Percentiles rank a stretch among this genome's conserved stretches.
phyloP scores from a whole-genome alignment of 2,797 vertebrate genomes.

The Pangasius larnaudii region DNA sequence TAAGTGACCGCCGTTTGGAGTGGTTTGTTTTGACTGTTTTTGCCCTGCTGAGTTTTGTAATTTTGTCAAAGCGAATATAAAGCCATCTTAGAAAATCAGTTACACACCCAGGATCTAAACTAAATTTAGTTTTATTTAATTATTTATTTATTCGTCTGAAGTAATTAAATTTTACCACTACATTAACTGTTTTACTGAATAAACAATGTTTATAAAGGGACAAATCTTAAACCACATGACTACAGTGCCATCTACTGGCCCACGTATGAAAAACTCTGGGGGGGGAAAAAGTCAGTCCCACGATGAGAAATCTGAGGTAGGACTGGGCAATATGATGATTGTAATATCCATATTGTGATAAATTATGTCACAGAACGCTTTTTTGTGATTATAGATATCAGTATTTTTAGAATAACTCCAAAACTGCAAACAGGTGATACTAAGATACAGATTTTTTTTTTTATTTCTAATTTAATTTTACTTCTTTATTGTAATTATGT shows the following conservation, averaged over 20 bases:
- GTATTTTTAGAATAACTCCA: neutral
- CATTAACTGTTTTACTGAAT: neutral
- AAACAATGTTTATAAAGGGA: neutral
- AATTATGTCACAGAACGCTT: too few relatives aligned
- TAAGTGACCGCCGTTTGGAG: neutral
- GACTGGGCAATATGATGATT: neutral
- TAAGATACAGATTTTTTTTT: neutral
- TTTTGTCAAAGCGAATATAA: neutral
- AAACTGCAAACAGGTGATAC: neutral
- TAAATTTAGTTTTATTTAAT: neutral
- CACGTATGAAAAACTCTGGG: neutral
- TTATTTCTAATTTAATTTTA: neutral
- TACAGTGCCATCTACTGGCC: slow-evolving; percentile 41
- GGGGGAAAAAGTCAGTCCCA: neutral
- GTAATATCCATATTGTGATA: neutral
- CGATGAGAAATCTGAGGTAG: neutral
- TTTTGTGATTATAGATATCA: neutral
- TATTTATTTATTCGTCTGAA: neutral
- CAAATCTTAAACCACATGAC: neutral
- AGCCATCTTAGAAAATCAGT: neutral
- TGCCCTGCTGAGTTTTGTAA: neutral
- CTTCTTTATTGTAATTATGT: neutral
- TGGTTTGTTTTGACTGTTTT: neutral
- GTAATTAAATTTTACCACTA: neutral
- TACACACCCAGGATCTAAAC: neutral